A percentile compares a stretch with the other conserved stretches of the same genome.
phyloP scores from a whole-genome alignment of 37 sponge, comb jelly and placozoan genomes.

The Tethya wilhelma region DNA sequence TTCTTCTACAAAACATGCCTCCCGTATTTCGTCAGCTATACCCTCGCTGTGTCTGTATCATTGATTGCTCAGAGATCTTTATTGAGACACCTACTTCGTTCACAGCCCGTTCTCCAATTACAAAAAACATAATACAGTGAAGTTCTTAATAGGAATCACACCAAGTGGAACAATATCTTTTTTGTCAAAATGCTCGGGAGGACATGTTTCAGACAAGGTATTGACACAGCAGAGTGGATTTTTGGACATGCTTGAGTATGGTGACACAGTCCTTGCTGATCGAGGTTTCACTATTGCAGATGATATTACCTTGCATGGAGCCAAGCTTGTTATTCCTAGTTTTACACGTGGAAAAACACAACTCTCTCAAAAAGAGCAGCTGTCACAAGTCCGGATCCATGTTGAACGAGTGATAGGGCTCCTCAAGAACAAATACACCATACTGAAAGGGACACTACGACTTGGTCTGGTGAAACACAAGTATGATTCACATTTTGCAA shows the following conservation, averaged over 20 bases:
- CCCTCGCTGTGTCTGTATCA: conserved; percentile 20
- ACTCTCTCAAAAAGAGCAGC: conserved; percentile 23
- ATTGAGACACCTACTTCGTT: too few relatives aligned
- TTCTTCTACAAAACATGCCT: conserved; percentile 23
- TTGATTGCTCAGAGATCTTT: conserved; percentile 41
- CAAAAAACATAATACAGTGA: conserved; percentile 60
- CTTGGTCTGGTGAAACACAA: conserved; percentile 6
- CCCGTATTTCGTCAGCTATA: conserved; percentile 11
- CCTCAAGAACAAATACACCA: conserved; percentile 41
- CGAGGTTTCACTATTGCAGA: conserved; percentile 46
- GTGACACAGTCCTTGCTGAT: conserved; percentile 49
- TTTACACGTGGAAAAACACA: conserved; percentile 45
- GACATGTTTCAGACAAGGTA: conserved; percentile 35
- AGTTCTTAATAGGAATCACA: conserved; percentile 48
- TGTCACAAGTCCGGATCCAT: conserved; percentile 51
- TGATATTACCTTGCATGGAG: conserved; percentile 37
- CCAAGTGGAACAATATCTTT: too few relatives aligned
- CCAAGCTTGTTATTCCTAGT: conserved; percentile 45
- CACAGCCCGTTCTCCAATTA: conserved; percentile 52
- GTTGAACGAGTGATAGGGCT: conserved; percentile 51
- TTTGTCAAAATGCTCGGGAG: conserved; percentile 33
- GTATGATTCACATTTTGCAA: conserved; percentile 12
- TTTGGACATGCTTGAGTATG: conserved; percentile 26
- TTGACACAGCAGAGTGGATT: conserved; percentile 43
- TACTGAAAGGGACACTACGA: conserved; percentile 14